Percentiles rank a stretch among this genome's conserved stretches.
Evolutionary conservation across 2,113 vertebrate species (phyloP).

Genomic region (Nothobranchius furzeri): DNA sequence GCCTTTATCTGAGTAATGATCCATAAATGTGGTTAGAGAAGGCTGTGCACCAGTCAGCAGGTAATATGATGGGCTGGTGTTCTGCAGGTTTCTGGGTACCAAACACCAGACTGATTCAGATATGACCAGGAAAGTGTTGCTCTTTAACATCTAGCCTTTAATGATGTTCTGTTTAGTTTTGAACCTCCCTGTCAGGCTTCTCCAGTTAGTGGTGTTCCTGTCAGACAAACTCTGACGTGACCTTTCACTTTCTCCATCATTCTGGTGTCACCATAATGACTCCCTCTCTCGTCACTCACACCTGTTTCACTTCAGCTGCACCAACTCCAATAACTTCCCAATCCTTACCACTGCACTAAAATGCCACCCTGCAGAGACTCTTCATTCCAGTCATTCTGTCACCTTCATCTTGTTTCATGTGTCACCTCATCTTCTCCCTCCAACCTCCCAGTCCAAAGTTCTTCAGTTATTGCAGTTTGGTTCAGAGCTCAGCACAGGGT

Average conservation of each 20-base stretch:
- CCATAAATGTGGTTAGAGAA: constrained; percentile 16
- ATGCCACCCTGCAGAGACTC: constrained; percentile 14
- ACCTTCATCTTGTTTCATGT: constrained; percentile 16
- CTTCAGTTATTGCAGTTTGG: constrained; percentile 23
- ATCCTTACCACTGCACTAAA: constrained; percentile 2
- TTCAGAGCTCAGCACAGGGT: constrained; percentile 33
- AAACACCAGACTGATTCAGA: constrained; percentile 1
- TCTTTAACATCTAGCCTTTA: not conserved
- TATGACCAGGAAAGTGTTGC: not conserved
- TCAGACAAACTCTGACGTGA: constrained; percentile 23
- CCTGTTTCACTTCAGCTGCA: constrained; percentile 16
- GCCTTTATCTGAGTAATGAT: constrained; percentile 25
- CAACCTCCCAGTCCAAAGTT: constrained; percentile 30
- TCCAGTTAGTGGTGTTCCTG: not conserved
- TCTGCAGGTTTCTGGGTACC: constrained; percentile 15
- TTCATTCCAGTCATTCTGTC: constrained; percentile 10
- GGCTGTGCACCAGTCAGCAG: constrained; percentile 21
- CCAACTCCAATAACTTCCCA: constrained; percentile 6
- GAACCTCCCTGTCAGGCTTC: constrained; percentile 7
- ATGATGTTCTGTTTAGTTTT: constrained; percentile 1
- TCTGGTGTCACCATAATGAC: constrained; percentile 37
- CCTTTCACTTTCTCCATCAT: not conserved
- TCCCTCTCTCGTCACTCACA: constrained; percentile 12
- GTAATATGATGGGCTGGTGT: constrained; percentile 18
- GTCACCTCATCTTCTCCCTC: constrained; percentile 14